A percentile compares a stretch with the other conserved stretches of the same genome.
Evolutionary conservation across 2,113 vertebrate genomes (phyloP).

Genomic region (Petaurus breviceps): DNA sequence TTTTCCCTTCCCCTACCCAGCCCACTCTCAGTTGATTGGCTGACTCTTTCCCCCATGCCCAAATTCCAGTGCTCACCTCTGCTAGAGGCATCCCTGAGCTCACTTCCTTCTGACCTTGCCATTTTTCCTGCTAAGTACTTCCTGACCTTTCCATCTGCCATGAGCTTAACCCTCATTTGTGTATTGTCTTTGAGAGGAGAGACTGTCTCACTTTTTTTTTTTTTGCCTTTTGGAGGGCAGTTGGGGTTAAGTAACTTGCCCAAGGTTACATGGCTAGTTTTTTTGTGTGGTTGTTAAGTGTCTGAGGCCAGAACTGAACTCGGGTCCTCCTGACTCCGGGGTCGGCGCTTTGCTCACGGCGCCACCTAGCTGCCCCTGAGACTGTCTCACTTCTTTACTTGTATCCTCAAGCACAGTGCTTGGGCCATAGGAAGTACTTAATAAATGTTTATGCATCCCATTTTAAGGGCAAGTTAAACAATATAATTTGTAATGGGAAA

Average conservation of each 20-base stretch:
- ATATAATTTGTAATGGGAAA: background rate
- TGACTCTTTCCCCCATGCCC: background rate
- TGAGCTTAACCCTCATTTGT: background rate
- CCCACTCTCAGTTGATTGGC: background rate
- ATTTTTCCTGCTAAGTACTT: background rate
- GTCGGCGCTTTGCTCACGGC: too few species aligned
- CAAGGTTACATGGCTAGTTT: too few species aligned
- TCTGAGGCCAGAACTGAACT: too few species aligned
- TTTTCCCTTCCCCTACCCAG: background rate
- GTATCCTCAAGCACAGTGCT: background rate
- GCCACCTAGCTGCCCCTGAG: too few species aligned
- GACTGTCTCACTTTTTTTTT: background rate
- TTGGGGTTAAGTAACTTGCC: too few species aligned
- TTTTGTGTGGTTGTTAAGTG: too few species aligned
- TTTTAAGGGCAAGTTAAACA: background rate
- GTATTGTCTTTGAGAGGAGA: background rate
- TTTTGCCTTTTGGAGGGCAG: too few species aligned
- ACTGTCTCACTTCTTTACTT: background rate
- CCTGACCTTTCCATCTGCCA: background rate
- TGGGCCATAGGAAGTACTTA: background rate
- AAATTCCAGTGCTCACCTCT: background rate
- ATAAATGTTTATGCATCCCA: background rate
- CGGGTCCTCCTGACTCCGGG: too few species aligned
- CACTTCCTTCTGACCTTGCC: background rate
- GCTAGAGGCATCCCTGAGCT: background rate